These are phyloP conservation scores for Chloroceryle amazona DNA, from an alignment of 2,797 vertebrate genomes.

Conservation along the genomic window DNA sequence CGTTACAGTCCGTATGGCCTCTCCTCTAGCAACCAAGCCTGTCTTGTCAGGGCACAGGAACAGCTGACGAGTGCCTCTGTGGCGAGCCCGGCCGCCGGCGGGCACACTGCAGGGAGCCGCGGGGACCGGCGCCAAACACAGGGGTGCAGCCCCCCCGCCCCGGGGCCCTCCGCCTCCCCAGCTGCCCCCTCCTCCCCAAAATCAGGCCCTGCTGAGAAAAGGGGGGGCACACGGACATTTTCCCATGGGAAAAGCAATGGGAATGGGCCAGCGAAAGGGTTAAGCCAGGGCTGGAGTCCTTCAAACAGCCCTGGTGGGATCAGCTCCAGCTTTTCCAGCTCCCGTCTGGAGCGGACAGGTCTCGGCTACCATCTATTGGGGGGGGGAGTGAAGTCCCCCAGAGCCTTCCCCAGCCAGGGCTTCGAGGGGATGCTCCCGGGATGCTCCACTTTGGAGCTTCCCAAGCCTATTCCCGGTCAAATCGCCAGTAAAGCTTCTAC, in stretches of 20 bases:
- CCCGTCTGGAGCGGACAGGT: neutral
- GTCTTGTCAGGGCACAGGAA: too few relatives aligned
- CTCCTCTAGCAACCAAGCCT: too few relatives aligned
- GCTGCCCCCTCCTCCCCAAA: neutral
- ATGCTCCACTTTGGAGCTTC: neutral
- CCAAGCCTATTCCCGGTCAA: rapidly evolving
- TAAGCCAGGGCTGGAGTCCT: neutral
- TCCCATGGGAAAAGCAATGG: neutral
- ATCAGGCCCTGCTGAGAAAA: too few relatives aligned
- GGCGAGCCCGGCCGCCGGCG: neutral
- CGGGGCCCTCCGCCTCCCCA: neutral
- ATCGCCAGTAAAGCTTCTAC: rapidly evolving
- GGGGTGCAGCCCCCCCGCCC: neutral
- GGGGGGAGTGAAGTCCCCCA: neutral
- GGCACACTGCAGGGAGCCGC: neutral
- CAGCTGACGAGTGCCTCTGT: rapidly evolving
- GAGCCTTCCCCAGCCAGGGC: neutral
- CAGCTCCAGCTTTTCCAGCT: neutral
- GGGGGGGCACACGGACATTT: too few relatives aligned
- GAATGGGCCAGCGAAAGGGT: neutral
- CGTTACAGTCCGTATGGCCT: neutral
- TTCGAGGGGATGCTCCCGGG: neutral
- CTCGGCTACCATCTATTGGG: rapidly evolving
- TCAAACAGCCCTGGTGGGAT: neutral
- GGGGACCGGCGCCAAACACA: neutral